Percentiles rank a stretch among this genome's conserved stretches.
Conservation (phyloP, 2,113 vertebrate genomes). For the Anser cygnoides region DNA sequence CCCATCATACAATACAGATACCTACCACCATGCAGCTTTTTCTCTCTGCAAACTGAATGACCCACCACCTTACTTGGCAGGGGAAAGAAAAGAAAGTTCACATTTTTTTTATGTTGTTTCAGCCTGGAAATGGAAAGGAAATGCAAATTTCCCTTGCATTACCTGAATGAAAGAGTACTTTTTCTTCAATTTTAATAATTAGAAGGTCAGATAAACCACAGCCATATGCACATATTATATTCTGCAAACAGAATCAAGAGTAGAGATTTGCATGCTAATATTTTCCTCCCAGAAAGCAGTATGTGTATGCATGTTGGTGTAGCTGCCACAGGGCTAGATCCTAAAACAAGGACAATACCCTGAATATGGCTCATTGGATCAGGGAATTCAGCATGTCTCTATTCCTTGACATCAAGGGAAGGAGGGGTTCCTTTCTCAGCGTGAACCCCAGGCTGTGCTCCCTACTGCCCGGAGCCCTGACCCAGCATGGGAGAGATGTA, state of each 20-base stretch:
- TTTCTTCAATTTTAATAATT: background rate
- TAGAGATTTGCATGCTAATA: background rate
- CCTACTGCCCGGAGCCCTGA: accelerated
- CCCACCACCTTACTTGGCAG: background rate
- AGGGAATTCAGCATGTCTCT: background rate
- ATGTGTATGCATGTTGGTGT: background rate
- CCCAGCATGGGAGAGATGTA: accelerated
- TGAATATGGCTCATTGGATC: background rate
- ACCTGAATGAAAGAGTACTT: background rate
- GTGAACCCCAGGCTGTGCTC: background rate
- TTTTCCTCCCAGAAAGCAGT: background rate
- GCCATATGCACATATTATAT: accelerated
- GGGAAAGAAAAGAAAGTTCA: background rate
- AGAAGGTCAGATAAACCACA: background rate
- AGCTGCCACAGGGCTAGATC: accelerated
- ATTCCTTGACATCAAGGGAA: background rate
- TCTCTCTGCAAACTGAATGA: slow-evolving; percentile 30
- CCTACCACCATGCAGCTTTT: slow-evolving; percentile 57
- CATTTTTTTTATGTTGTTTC: background rate
- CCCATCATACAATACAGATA: slow-evolving; percentile 23
- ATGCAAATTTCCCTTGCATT: background rate
- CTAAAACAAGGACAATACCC: background rate
- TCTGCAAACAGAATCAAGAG: background rate
- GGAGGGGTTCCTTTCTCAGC: background rate
- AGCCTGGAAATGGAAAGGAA: background rate